Conservation (phyloP, 2,797 vertebrate species). For the Lerista edwardsae region DNA sequence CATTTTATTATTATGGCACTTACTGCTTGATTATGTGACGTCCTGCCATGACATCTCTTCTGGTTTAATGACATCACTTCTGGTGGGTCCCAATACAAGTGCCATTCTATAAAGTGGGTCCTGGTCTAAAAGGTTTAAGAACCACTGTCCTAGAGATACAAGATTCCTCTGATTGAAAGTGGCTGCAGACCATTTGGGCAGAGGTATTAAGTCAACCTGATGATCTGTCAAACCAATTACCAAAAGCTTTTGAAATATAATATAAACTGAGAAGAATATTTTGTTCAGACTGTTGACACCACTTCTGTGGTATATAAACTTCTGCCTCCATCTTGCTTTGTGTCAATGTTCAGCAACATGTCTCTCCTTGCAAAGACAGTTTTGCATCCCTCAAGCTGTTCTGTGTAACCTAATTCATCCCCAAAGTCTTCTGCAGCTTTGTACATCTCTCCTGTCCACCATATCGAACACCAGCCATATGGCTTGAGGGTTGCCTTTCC, state of each 20-base stretch:
- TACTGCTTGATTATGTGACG: too few species aligned
- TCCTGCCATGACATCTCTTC: too few species aligned
- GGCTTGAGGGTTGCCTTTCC: constrained; percentile 10
- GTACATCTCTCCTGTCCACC: constrained; percentile 9
- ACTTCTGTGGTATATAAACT: constrained; percentile 13
- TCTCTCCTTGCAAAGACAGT: not conserved
- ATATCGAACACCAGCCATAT: constrained; percentile 5
- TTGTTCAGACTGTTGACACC: not conserved
- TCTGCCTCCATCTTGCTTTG: not conserved
- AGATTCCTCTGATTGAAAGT: not conserved
- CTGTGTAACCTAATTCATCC: constrained; percentile 34
- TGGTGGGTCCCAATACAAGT: too few species aligned
- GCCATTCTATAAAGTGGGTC: too few species aligned
- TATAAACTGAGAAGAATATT: constrained; percentile 7
- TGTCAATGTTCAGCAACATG: not conserved
- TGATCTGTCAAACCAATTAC: constrained; percentile 12
- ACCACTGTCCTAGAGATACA: not conserved
- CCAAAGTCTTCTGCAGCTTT: constrained; percentile 6
- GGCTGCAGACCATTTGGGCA: not conserved
- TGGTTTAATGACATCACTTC: too few species aligned
- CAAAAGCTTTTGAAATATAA: constrained; percentile 4
- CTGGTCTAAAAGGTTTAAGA: too few species aligned
- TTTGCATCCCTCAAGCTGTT: constrained; percentile 13
- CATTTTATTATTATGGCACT: too few species aligned
- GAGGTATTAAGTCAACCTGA: not conserved